Percentiles rank a stretch among this genome's conserved stretches.
phyloP scores from a whole-genome alignment of 2,797 vertebrate species.

The Numenius phaeopus region DNA sequence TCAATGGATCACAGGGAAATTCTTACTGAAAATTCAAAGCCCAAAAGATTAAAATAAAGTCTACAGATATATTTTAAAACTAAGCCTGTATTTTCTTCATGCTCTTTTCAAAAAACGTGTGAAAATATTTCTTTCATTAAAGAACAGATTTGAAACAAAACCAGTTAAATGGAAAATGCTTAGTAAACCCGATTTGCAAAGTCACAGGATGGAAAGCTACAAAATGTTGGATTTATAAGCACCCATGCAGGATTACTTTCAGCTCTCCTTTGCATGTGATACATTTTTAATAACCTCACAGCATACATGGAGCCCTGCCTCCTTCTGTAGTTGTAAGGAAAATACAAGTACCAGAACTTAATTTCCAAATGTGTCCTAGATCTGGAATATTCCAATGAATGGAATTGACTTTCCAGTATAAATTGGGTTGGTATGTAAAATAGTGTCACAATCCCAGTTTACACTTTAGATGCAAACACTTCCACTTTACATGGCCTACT shows the following conservation, averaged over 20 bases:
- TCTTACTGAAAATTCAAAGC: slow-evolving; percentile 13
- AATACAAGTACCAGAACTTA: background rate
- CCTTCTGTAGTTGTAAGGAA: background rate
- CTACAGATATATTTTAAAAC: background rate
- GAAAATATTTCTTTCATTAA: background rate
- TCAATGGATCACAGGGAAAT: slow-evolving; percentile 20
- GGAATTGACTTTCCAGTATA: background rate
- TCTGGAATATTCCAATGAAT: background rate
- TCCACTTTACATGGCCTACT: background rate
- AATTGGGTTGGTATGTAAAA: background rate
- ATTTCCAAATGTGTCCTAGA: background rate
- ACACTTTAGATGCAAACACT: background rate
- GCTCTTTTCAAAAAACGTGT: background rate
- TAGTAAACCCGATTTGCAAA: background rate
- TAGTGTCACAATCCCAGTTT: background rate
- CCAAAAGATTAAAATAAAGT: background rate
- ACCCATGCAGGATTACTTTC: background rate
- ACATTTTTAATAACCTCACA: slow-evolving; percentile 2
- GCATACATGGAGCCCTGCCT: background rate
- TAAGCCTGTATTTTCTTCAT: background rate
- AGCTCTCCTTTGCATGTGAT: background rate
- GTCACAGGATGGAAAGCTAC: background rate
- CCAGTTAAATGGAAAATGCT: background rate
- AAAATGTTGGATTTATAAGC: background rate
- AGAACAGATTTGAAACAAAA: background rate